A percentile compares a stretch with the other conserved stretches of the same genome.
Conservation (phyloP, 1,140 invertebrate species). For the Drosophila grimshawi region DNA sequence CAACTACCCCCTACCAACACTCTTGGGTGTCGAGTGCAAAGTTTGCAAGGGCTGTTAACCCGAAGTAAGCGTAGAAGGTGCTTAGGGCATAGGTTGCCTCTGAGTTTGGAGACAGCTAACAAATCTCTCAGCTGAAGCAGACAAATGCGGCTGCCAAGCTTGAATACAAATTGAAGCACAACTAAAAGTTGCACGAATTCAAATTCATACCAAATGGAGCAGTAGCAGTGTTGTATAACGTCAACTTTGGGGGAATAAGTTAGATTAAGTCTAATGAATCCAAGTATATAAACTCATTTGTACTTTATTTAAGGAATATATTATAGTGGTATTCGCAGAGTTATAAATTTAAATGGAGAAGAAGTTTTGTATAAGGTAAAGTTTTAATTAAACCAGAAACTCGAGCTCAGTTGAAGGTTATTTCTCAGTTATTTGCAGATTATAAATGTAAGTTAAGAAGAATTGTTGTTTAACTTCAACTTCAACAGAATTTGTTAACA, state of each 20-base stretch:
- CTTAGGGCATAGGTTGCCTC: constrained; percentile 34
- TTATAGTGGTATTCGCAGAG: no score
- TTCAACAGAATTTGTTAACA: no score
- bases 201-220: background rate
- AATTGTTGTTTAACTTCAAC: no score
- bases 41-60: constrained; percentile 69
- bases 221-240: background rate
- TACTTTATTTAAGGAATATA: no score
- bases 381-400: no score
- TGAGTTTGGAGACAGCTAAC: constrained; percentile 58
- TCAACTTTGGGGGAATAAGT: background rate
- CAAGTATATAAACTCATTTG: no score
- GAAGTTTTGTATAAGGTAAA: no score
- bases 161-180: constrained; percentile 4
- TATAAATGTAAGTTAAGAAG: no score
- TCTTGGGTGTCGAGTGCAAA: constrained; percentile 51
- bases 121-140: constrained; percentile 68
- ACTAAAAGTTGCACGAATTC: background rate
- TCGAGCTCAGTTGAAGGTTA: no score
- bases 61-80: constrained; percentile 25
- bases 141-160: constrained; percentile 50
- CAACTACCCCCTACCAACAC: background rate
- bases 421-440: no score
- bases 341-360: no score
- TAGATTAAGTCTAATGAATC: background rate